Evolutionary conservation across 2,113 vertebrate species (phyloP).

Genomic region (Anthoscopus minutus): DNA sequence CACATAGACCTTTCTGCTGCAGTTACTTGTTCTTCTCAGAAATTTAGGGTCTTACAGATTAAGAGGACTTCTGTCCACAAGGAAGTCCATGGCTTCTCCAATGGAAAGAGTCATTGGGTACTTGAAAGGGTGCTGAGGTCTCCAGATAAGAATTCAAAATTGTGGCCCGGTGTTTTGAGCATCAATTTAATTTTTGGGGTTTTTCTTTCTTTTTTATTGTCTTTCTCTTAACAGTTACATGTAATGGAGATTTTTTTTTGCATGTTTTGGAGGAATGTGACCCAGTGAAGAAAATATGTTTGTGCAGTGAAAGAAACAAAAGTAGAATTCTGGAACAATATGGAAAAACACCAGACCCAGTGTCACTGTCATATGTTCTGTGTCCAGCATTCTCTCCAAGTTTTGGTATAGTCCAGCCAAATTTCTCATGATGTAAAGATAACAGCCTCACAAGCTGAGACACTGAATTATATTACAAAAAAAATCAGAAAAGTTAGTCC

Average conservation of each 20-base stretch:
- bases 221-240: neutral
- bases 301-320: neutral
- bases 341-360: neutral
- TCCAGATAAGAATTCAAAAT: neutral
- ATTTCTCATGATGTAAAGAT: neutral
- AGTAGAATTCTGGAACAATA: neutral
- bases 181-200: neutral
- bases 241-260: neutral
- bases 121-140: neutral
- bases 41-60: neutral
- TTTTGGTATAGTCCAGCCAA: neutral
- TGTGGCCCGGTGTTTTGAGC: neutral
- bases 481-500: neutral
- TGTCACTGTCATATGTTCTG: neutral
- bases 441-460: neutral
- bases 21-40: neutral
- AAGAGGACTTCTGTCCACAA: neutral
- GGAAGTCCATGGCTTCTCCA: neutral
- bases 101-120: neutral
- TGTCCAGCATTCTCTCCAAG: neutral
- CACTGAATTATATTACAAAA: neutral
- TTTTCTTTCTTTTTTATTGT: neutral
- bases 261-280: neutral
- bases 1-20: neutral
- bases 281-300: neutral